These are phyloP conservation scores for Manacus vitellinus DNA, from an alignment of 2,113 vertebrate species.

Conservation along the genomic window DNA sequence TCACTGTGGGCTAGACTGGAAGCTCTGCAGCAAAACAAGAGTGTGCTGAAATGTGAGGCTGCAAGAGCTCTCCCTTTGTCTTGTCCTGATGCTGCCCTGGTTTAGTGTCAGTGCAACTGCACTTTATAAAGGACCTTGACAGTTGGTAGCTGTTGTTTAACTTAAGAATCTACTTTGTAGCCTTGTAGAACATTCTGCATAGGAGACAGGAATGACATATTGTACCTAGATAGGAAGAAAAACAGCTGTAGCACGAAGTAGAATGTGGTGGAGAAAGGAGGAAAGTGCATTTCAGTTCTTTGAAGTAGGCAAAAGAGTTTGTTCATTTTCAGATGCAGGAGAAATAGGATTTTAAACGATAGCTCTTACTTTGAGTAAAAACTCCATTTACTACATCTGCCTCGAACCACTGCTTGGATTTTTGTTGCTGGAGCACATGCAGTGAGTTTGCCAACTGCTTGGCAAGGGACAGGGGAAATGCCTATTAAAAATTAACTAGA, in stretches of 20 bases:
- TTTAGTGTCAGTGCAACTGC: not conserved
- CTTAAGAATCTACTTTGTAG: not conserved
- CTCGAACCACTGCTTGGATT: not conserved
- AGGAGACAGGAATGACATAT: not conserved
- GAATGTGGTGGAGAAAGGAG: not conserved
- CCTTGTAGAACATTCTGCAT: fast-evolving
- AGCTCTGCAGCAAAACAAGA: not conserved
- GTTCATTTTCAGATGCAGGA: not conserved
- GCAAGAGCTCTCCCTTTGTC: not conserved
- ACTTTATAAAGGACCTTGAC: not conserved
- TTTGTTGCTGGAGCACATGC: not conserved
- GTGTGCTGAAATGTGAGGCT: not conserved
- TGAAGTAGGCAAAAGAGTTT: not conserved
- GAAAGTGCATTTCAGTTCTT: not conserved
- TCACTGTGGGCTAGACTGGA: not conserved
- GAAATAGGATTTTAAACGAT: not conserved
- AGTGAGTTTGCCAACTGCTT: not conserved
- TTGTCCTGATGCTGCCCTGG: not conserved
- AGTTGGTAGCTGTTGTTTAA: not conserved
- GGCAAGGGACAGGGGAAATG: not conserved
- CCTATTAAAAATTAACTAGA: not conserved
- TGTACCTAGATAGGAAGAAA: not conserved
- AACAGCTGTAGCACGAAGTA: not conserved
- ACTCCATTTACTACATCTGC: not conserved
- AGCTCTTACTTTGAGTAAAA: not conserved